Base-by-base conservation (phyloP, 2,797 vertebrate genomes). In the Lemur catta region DNA sequence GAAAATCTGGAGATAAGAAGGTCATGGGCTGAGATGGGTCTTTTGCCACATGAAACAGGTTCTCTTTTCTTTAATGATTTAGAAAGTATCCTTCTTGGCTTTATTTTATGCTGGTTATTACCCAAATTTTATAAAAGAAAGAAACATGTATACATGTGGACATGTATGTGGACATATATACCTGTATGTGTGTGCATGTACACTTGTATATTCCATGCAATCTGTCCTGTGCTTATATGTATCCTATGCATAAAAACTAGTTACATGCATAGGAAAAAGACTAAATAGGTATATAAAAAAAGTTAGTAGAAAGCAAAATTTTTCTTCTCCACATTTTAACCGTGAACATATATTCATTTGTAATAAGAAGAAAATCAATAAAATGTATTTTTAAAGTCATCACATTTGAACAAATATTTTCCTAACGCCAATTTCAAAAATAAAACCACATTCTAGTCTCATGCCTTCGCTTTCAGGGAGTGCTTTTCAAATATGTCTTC, bases 331-430 rank as follows among this genome's bases (percentile, higher is more conserved):
- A 6, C 17, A 59, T 80, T 88, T 71, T 13, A 80, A 3, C 33
- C 43, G 7, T 69, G 48, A 88, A 35, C 33, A 41, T 43, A 35
- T 28, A 69, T 48, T 84, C 24, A 80, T 74, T 63, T 91, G 10
- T 59, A 92, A 78, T 63, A 12, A 59, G 57, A 96, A 94, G n/a
- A 48, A 93, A 93, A 84, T 95, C 50, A 84, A 38, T 80, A 87
- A 63, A 82, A 71, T 52, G 14, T 41, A 52, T 52, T 85, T 76
- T 86, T 59, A 17, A 94, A 79, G 65, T 76, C 59, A 81, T 57
- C 46, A 50, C 30, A 67, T 76, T 91, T 65, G 72, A 96, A 84
- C n/a, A 78, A 84, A 57, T 88, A 89, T 75, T 88, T 80, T 97
- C 74, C 85, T 72, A 76, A 84, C 4, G 50, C 14, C 28, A 59